Evolutionary conservation across 2,888 invertebrate species (phyloP), one percentile per base, ranked within the genome.

Genomic region (Myopa testacea): DNA sequence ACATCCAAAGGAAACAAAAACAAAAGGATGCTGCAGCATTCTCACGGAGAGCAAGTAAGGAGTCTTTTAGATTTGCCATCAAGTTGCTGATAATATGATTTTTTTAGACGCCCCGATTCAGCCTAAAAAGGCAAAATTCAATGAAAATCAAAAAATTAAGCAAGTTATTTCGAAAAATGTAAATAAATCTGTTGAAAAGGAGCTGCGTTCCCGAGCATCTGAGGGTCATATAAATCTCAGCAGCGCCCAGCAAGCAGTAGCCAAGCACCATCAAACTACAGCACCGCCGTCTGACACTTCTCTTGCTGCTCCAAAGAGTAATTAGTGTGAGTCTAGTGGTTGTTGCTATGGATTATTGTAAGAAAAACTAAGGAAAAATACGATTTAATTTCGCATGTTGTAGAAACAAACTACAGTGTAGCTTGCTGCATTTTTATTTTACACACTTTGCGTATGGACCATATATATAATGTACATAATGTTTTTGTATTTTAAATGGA

Each of bases 161-260:
- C 91, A 92, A 80, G 90, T 91, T 26, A 90, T 93, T 40, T 91
- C 92, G 0, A 93, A 92, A 86, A 91, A 90, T 4, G 91, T 93
- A 0, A 93, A 93, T 83, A 91, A 91, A 84, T 89, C 91, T 0
- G 91, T 91, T 14, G 93, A 93, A 86, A 89, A 90, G 40, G 93
- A 93, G 85, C 89, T 93, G 72, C 89, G 93, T 73, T 89, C 91
- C 14, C 89, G 89, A 78, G 92, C 93, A 0, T 84, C 85, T n/a
- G 88, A 89, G 63, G 87, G 88, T 1, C 88, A 86, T 58, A 88
- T 90, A 45, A 90, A 88, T 74, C 84, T 91, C 45, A 91, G 91
- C 75, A 91, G 90, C 82, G 91, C 90, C 1, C 91, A 92, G 83
- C 86, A 91, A 83, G 91, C 91, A 12, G 91, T 92, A 19, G 90